phyloP scores from a whole-genome alignment of 1,140 invertebrate genomes.

The Meteorus sp. region DNA sequence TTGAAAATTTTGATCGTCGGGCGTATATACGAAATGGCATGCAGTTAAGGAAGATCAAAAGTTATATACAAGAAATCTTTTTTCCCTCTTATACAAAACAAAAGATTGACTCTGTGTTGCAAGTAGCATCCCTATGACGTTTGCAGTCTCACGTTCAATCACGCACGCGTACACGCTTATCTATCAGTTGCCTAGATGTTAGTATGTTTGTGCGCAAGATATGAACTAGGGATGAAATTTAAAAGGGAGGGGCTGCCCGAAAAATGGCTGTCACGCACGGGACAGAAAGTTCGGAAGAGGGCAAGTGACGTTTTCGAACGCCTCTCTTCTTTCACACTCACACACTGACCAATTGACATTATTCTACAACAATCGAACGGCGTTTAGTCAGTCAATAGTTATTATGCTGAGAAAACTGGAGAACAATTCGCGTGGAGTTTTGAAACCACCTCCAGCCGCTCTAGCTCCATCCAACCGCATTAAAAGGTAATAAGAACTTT shows the following conservation, averaged over 20 bases:
- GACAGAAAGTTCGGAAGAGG: slow-evolving; percentile 41
- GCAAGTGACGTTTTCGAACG: slow-evolving; percentile 39
- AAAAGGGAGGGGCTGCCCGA: slow-evolving; percentile 49
- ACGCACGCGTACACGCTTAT: slow-evolving; percentile 18
- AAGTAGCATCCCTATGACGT: slow-evolving; percentile 17
- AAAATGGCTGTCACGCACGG: slow-evolving; percentile 49
- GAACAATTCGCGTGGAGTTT: slow-evolving; percentile 37
- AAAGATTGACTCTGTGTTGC: too few species aligned
- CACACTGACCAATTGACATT: slow-evolving; percentile 21
- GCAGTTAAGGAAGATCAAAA: too few species aligned
- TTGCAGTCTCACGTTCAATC: slow-evolving; percentile 7
- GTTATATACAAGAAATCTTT: too few species aligned
- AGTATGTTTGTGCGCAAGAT: slow-evolving; percentile 27
- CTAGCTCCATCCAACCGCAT: slow-evolving; percentile 33
- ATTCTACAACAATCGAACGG: slow-evolving; percentile 38
- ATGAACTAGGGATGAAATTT: slow-evolving; percentile 37
- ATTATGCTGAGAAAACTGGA: slow-evolving; percentile 44
- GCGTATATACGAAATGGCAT: too few species aligned
- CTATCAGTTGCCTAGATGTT: slow-evolving; percentile 6
- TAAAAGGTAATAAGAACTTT: slow-evolving; percentile 35
- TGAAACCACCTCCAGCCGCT: slow-evolving; percentile 39
- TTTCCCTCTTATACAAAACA: too few species aligned
- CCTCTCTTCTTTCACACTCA: slow-evolving; percentile 33
- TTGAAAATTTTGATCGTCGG: too few species aligned
- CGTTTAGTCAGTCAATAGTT: slow-evolving; percentile 42